These are phyloP conservation scores for Ictalurus punctatus DNA, from an alignment of 2,113 vertebrate genomes.

Conservation along the genomic window DNA sequence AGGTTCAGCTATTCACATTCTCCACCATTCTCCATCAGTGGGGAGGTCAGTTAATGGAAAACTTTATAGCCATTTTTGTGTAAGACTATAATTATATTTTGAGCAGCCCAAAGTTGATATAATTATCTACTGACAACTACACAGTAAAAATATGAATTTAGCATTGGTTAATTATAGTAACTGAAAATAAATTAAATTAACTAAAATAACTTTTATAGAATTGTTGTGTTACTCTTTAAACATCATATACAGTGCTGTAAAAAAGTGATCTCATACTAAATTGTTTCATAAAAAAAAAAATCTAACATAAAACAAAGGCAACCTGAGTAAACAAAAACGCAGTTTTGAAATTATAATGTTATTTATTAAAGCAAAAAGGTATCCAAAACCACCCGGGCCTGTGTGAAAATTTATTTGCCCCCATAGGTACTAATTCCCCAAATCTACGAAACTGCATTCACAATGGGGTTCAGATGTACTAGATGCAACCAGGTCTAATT, in stretches of 20 bases:
- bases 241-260: background rate
- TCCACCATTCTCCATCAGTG: background rate
- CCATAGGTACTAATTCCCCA: too few relatives aligned
- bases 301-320: too few relatives aligned
- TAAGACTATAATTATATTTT: conserved; percentile 1
- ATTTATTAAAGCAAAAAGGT: too few relatives aligned
- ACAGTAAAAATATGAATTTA: background rate
- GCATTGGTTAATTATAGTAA: background rate
- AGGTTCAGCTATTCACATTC: conserved; percentile 34
- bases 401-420: too few relatives aligned
- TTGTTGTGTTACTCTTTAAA: background rate
- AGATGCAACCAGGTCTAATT: too few relatives aligned
- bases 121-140: background rate
- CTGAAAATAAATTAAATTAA: background rate
- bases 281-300: too few relatives aligned
- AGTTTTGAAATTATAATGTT: too few relatives aligned
- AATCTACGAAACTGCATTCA: too few relatives aligned
- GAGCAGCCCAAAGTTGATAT: background rate
- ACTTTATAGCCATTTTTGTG: conserved; percentile 14
- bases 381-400: too few relatives aligned
- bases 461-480: too few relatives aligned
- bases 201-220: background rate
- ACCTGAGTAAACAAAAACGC: too few relatives aligned
- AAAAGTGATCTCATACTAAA: too few relatives aligned
- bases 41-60: conserved; percentile 37